Evolutionary conservation across 2,797 vertebrate genomes (phyloP).

Genomic region (Paguma larvata): DNA sequence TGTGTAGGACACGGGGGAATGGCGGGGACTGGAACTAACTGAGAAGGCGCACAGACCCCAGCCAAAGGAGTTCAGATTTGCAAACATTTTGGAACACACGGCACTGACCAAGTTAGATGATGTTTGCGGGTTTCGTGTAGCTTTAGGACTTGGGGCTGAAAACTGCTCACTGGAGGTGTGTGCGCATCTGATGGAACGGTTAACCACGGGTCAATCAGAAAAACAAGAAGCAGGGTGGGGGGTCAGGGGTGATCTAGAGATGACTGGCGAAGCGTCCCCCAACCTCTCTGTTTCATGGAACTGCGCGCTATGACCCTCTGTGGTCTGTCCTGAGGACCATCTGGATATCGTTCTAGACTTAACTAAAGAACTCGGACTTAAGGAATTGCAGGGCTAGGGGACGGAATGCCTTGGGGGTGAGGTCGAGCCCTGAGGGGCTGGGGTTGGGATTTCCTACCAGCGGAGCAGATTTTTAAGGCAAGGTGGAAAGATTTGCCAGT

Average conservation of each 20-base stretch:
- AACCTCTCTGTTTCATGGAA: neutral
- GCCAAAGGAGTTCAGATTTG: neutral
- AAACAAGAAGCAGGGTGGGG: neutral
- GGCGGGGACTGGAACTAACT: neutral
- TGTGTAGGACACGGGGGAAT: neutral
- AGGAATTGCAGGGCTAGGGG: neutral
- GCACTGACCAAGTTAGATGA: neutral
- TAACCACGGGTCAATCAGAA: neutral
- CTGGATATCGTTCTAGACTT: neutral
- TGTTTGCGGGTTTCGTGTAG: neutral
- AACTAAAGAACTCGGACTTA: neutral
- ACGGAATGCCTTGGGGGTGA: neutral
- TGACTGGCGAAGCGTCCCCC: neutral
- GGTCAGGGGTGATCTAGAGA: neutral
- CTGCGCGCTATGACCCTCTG: neutral
- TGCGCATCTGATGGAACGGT: neutral
- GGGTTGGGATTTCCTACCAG: constrained; percentile 14
- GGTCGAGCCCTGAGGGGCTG: neutral
- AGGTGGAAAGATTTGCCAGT: neutral
- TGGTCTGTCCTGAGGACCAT: neutral
- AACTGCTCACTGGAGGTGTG: neutral
- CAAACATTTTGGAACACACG: neutral
- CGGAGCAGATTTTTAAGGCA: constrained; percentile 42
- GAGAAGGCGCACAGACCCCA: neutral
- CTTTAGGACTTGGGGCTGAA: neutral